Evolutionary conservation across 2,113 vertebrate genomes (phyloP), one percentile per base, ranked within the genome.

Genomic region (Lophura nycthemera): DNA sequence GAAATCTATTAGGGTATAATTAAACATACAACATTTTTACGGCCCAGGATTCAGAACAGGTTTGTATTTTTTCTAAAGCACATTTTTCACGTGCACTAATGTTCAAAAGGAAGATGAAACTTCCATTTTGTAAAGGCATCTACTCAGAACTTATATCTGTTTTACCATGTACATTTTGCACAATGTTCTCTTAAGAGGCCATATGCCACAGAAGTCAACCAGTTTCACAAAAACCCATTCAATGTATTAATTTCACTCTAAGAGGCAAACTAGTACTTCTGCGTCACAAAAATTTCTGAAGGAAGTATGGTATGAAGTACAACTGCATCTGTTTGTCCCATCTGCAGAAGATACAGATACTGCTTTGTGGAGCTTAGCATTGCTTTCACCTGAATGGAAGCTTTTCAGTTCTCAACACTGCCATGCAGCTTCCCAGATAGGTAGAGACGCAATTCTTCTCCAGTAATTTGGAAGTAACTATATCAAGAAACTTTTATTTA

Each of bases 401-500:
- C 10, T 60, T 45, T 91, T 65, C 38, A 36, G 30, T 47, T 83
- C 52, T 64, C 25, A 71, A 63, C 8, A 40, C 16, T 6, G 11
- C n/a, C 5, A 11, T 29, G 38, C 54, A 70, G 48, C 43, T 76
- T 74, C 32, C 32, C 47, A 74, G 15, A n/a, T 38, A 50, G 52
- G 16, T 89, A 72, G 57, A 86, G 67, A 82, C 30, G 40, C 52
- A 52, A 59, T 40, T 80, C 27, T 76, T 73, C 50, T 72, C 38
- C n/a, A 73, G 69, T 14, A 63, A 27, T 76, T 73, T 82, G 45
- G 25, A 92, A 36, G 43, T 48, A 91, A 82, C 59, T 69, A 18
- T 45, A 86, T 22, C 0, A 0, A 92, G 63, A 94, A 88, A 82
- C 52, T 95, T 95, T 64, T 95, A 88, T 94, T 94, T 92, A 92